Evolutionary conservation across 2,797 vertebrate species (phyloP).

Genomic region (Fistularia commersonii): DNA sequence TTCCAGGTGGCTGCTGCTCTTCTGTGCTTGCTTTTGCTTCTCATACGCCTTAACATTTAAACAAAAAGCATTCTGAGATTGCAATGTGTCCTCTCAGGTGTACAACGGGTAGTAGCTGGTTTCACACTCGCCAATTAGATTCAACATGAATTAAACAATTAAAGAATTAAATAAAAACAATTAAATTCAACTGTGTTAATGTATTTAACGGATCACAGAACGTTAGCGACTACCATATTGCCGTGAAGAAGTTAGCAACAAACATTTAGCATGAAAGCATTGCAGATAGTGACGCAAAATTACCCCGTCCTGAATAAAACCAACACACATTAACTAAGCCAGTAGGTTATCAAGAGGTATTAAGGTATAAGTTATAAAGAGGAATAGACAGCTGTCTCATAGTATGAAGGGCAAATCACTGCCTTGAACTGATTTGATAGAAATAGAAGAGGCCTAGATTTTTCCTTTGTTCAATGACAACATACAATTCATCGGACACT

Average conservation of each 20-base stretch:
- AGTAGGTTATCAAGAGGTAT: conserved; percentile 31
- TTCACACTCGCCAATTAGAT: too few relatives aligned
- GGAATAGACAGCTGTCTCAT: background rate
- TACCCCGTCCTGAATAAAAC: conserved; percentile 11
- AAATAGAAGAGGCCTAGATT: too few relatives aligned
- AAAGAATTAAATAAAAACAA: too few relatives aligned
- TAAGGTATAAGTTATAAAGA: too few relatives aligned
- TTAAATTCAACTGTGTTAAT: conserved; percentile 19
- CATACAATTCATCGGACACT: background rate
- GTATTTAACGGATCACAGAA: conserved; percentile 8
- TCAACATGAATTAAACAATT: background rate
- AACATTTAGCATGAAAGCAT: background rate
- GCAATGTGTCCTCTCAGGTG: background rate
- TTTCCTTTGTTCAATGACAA: background rate
- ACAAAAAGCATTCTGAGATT: background rate
- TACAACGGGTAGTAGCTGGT: background rate
- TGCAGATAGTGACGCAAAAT: background rate
- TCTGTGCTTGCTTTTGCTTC: conserved; percentile 82
- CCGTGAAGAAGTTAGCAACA: conserved; percentile 11
- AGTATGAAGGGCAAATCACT: background rate
- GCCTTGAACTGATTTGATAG: too few relatives aligned
- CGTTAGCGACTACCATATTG: conserved; percentile 12
- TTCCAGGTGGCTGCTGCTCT: conserved; percentile 75
- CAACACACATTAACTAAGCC: conserved; percentile 23
- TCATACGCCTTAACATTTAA: conserved; percentile 77